Evolutionary conservation across 2,797 vertebrate species (phyloP).

Genomic region (Sorex maritimensis): DNA sequence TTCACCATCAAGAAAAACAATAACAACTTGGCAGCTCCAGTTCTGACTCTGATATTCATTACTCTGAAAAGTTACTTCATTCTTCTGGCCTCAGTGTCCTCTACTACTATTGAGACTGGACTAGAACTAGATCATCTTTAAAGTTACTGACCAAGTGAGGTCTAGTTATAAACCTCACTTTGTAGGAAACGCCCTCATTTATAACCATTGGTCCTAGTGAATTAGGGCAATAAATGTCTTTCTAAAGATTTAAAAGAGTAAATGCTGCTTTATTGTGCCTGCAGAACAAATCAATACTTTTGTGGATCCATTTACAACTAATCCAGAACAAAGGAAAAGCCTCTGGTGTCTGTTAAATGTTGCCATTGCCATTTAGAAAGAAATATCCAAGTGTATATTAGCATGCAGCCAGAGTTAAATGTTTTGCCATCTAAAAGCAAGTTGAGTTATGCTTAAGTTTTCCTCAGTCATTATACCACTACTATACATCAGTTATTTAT

Average conservation of each 20-base stretch:
- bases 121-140: conserved; percentile 46
- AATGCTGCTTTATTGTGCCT: conserved; percentile 41
- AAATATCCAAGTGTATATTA: conserved; percentile 26
- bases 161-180: conserved; percentile 71
- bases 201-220: conserved; percentile 68
- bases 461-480: neutral
- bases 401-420: conserved; percentile 31
- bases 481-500: conserved; percentile 24
- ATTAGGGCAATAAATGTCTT: conserved; percentile 75
- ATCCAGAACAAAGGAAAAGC: conserved; percentile 46
- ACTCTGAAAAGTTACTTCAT: conserved; percentile 30
- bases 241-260: conserved; percentile 64
- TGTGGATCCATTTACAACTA: conserved; percentile 50
- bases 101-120: conserved; percentile 13
- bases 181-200: conserved; percentile 62
- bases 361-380: conserved; percentile 19
- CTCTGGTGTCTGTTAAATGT: conserved; percentile 24
- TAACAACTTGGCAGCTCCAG: neutral
- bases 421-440: conserved; percentile 58
- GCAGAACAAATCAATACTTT: conserved; percentile 47
- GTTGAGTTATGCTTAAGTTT: conserved; percentile 33
- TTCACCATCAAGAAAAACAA: neutral
- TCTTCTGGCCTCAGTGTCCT: neutral
- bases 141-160: conserved; percentile 60
- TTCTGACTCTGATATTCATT: neutral